phyloP scores from a whole-genome alignment of 2,113 vertebrate genomes.

The Amblyornis subalaris region DNA sequence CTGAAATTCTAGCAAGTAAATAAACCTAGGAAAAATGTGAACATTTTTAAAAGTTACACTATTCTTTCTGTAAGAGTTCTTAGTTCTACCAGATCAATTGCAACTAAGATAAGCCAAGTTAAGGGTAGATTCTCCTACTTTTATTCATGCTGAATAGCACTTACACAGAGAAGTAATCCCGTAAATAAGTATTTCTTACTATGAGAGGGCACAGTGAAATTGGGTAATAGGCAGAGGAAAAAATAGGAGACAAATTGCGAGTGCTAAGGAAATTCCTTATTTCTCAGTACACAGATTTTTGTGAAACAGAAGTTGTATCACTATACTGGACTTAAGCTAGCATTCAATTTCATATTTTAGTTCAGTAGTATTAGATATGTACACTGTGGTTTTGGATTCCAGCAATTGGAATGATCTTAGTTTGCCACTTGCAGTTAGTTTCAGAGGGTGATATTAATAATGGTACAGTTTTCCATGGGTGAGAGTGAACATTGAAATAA shows the following conservation, averaged over 20 bases:
- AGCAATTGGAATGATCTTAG: constrained; percentile 25
- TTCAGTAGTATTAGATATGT: background rate
- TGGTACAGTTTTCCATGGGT: background rate
- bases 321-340: background rate
- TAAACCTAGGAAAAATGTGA: background rate
- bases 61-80: background rate
- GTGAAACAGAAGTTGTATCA: background rate
- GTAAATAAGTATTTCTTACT: background rate
- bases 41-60: background rate
- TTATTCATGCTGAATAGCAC: background rate
- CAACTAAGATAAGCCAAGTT: background rate
- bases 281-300: background rate
- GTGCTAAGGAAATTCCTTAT: background rate
- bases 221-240: background rate
- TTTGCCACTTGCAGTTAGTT: background rate
- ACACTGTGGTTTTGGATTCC: background rate
- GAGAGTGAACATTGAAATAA: constrained; percentile 10
- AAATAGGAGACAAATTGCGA: background rate
- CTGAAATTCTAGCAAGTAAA: background rate
- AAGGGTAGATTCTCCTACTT: background rate
- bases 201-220: background rate
- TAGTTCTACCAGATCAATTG: background rate
- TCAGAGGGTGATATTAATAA: constrained; percentile 11
- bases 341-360: constrained; percentile 7
- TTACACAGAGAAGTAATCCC: background rate